Base-by-base conservation (phyloP, 2,113 vertebrate species). In the Calypte anna region DNA sequence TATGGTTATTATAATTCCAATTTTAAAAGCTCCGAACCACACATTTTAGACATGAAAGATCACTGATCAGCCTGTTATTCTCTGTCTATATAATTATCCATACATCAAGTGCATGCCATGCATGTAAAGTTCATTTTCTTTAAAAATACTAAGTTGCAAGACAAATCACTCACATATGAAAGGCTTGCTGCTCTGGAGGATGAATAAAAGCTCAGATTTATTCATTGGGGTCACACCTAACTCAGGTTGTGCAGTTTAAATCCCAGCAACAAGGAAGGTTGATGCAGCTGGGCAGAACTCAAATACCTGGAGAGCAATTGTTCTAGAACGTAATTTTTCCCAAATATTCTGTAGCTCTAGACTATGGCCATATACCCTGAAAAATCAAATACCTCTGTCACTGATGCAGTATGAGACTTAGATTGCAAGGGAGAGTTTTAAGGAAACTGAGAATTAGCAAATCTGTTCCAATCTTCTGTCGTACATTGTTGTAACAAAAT, bases 351-450 rank as follows among this genome's bases (percentile, higher is more conserved):
- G 31, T 18, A 72, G 44, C 57, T 84, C 25, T 30, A 77, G 51
- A 58, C 70, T 79, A 54, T 30, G n/a, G 53, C 59, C 61, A 55
- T 3, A 8, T 28, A 63, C 51, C 38, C 63, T 93, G 54, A 70
- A 88, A 96, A 94, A 82, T 74, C 46, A 86, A 88, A 89, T 15
- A 83, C 9, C 20, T 83, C 73, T 83, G 31, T 38, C 73, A 72
- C 57, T 36, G 33, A n/a, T 77, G 36, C 36, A 82, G 33, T 57
- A 74, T 23, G 9, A 90, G 20, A 74, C 14, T 51, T 43, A 55
- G 31, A 59, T 21, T 53, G 23, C 43, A 86, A 83, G 11, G 6
- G 17, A 59, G 31, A 78, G 12, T 14, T 82, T 82, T 90, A 59
- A 54, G 54, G 48, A 83, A 86, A 82, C 6, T 11, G 50, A 74